Conservation (phyloP, 2,797 vertebrate species). For the Botia almorhae region DNA sequence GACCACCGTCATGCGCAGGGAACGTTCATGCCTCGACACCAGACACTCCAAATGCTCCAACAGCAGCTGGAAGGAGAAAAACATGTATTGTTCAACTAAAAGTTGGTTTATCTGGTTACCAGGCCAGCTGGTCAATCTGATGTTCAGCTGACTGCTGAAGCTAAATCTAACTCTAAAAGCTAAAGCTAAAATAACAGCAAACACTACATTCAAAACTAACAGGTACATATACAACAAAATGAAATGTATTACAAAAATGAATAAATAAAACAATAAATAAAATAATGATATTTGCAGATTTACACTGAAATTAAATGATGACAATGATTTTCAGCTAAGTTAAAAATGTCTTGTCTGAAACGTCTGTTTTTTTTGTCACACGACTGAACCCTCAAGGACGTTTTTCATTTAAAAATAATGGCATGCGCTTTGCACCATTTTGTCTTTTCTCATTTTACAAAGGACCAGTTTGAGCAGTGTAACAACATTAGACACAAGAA, state of each 20-base stretch:
- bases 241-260: not conserved
- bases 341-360: not conserved
- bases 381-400: constrained; percentile 11
- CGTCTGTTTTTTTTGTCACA: not conserved
- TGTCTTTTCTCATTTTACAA: constrained; percentile 33
- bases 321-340: not conserved
- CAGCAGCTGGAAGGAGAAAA: constrained; percentile 79
- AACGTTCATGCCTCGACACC: constrained; percentile 96
- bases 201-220: not conserved
- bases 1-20: constrained; percentile 97
- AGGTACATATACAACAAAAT: not conserved
- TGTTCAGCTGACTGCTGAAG: not conserved
- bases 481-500: constrained; percentile 45
- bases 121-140: too few species aligned
- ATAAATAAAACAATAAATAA: too few species aligned
- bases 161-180: not conserved
- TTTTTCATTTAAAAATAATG: constrained; percentile 22
- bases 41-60: constrained; percentile 98
- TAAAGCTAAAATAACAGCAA: not conserved
- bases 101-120: too few species aligned
- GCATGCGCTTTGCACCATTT: constrained; percentile 27
- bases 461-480: constrained; percentile 36
- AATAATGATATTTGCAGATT: too few species aligned
- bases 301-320: not conserved
- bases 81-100: too few species aligned